A percentile compares a stretch with the other conserved stretches of the same genome.
These are phyloP conservation scores for Adelosebastes latens DNA, from an alignment of 2,797 vertebrate genomes.

Conservation along the genomic window DNA sequence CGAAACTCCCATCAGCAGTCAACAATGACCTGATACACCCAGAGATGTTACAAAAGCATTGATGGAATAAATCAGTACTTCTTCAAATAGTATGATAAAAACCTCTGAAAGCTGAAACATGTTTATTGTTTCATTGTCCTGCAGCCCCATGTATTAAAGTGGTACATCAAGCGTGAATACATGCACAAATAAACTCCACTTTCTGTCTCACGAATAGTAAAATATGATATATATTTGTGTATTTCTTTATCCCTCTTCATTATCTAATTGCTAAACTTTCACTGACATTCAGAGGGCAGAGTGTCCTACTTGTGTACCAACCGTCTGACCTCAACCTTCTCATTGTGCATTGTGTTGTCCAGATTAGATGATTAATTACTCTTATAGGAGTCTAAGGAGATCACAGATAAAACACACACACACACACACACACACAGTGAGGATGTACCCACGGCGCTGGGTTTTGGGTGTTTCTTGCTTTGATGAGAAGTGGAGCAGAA, in stretches of 20 bases:
- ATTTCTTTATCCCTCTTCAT: background rate
- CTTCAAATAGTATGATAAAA: background rate
- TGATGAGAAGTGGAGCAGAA: constrained; percentile 78
- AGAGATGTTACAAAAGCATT: background rate
- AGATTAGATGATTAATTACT: constrained; percentile 61
- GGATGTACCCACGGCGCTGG: constrained; percentile 34
- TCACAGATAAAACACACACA: constrained; percentile 26
- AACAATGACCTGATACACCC: background rate
- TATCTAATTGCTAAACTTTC: constrained; percentile 26
- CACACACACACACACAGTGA: constrained; percentile 21
- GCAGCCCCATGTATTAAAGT: background rate
- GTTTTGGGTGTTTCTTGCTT: constrained; percentile 63
- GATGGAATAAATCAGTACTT: background rate
- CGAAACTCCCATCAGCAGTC: background rate
- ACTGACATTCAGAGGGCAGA: constrained; percentile 37
- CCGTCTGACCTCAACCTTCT: constrained; percentile 32
- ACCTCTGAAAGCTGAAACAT: background rate
- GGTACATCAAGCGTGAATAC: too few species aligned
- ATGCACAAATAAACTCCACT: background rate
- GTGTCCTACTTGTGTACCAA: constrained; percentile 63
- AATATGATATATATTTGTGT: background rate
- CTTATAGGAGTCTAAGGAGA: constrained; percentile 30
- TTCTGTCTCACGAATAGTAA: background rate
- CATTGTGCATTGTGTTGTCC: constrained; percentile 55
- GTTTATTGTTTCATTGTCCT: background rate